Percentiles rank a stretch among this genome's conserved stretches.
These are phyloP conservation scores for Pachypanchax playfairii DNA, from an alignment of 2,113 vertebrate genomes.

Conservation along the genomic window DNA sequence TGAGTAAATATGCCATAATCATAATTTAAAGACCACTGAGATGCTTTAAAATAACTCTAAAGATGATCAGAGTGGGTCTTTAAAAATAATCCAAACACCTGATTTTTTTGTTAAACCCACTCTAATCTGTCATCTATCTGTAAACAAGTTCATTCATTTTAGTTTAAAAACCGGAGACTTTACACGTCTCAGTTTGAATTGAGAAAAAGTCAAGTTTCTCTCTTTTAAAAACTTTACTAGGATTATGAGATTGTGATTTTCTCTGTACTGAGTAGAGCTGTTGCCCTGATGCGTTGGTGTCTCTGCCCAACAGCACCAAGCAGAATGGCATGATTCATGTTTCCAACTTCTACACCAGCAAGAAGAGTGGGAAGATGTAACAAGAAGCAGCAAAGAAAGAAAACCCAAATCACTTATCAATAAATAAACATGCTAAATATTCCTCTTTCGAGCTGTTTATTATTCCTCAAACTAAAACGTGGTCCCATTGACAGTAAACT, in stretches of 20 bases:
- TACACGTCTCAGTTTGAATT: too few relatives aligned
- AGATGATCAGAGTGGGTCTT: too few relatives aligned
- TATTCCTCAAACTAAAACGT: slow-evolving; percentile 36
- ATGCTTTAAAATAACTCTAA: too few relatives aligned
- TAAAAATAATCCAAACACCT: too few relatives aligned
- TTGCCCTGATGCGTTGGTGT: slow-evolving; percentile 46
- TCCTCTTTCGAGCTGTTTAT: slow-evolving; percentile 44
- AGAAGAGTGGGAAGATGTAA: slow-evolving; percentile 37
- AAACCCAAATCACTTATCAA: slow-evolving; percentile 19
- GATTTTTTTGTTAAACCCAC: too few relatives aligned
- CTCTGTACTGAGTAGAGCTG: slow-evolving; percentile 24
- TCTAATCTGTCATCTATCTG: too few relatives aligned
- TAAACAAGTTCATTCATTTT: too few relatives aligned
- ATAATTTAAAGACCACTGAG: too few relatives aligned
- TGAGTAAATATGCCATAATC: too few relatives aligned
- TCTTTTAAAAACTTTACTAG: too few relatives aligned
- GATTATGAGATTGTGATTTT: slow-evolving; percentile 38
- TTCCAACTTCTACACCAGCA: slow-evolving; percentile 58
- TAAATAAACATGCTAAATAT: slow-evolving; percentile 45
- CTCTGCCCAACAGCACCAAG: slow-evolving; percentile 51
- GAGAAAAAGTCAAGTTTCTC: too few relatives aligned
- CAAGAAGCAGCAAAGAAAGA: slow-evolving; percentile 27
- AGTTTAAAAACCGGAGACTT: too few relatives aligned
- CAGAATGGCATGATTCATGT: slow-evolving; percentile 64
- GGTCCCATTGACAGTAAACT: slow-evolving; percentile 49